Conservation (phyloP, 2,888 invertebrate genomes). For the Lordiphosa andalusiaca region DNA sequence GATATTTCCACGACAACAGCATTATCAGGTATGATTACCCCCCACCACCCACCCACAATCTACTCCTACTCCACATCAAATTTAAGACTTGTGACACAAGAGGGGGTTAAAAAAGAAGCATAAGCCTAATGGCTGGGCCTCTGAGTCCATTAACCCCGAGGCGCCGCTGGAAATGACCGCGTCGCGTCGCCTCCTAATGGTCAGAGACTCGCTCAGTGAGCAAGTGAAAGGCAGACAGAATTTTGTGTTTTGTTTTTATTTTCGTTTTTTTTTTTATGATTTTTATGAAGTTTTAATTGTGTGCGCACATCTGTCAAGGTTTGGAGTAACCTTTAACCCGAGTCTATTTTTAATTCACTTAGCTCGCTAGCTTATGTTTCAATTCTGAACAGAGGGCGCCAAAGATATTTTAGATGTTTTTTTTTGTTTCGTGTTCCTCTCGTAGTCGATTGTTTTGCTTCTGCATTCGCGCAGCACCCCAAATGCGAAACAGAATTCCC, state of each 20-base stretch:
- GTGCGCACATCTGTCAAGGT: conserved; percentile 10
- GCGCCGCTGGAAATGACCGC: conserved; percentile 52
- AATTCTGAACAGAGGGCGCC: too few species aligned
- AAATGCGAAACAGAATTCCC: too few species aligned
- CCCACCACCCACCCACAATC: neutral
- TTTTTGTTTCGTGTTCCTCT: neutral
- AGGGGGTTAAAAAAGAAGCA: conserved; percentile 10
- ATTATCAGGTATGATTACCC: conserved; percentile 64
- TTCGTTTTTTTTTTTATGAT: conserved; percentile 37
- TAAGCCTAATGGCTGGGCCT: conserved; percentile 13
- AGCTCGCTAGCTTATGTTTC: too few species aligned
- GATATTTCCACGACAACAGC: conserved; percentile 75
- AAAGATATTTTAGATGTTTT: neutral
- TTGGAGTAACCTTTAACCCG: too few species aligned
- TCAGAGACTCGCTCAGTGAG: conserved; percentile 7
- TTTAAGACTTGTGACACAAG: neutral
- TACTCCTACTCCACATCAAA: neutral
- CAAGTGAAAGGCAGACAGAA: conserved; percentile 49
- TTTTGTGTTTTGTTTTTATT: conserved; percentile 9
- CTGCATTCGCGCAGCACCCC: too few species aligned
- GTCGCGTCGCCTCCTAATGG: conserved; percentile 29
- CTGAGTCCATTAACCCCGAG: conserved; percentile 64
- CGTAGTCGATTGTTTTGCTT: neutral
- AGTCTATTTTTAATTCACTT: too few species aligned
- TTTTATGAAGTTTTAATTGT: conserved; percentile 49